Conservation (phyloP, 2,888 invertebrate species). For the Tachina lurida region DNA sequence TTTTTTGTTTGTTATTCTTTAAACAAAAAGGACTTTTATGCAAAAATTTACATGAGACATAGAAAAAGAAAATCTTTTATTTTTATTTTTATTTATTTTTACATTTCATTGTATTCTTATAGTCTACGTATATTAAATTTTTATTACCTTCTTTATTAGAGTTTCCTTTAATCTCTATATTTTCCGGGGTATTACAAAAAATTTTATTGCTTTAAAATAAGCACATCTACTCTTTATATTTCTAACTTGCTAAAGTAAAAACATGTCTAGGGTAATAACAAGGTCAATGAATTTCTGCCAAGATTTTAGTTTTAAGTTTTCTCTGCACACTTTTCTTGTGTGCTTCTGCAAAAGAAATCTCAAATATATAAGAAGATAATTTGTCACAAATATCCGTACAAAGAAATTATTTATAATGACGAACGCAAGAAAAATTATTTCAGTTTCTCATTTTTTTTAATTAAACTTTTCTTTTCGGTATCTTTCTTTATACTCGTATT, state of each 20-base stretch:
- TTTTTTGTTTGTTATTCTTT: neutral
- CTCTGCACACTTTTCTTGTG: neutral
- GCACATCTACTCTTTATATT: neutral
- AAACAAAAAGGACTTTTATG: neutral
- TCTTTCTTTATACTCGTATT: neutral
- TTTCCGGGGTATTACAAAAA: neutral
- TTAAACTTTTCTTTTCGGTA: neutral
- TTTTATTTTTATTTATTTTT: neutral
- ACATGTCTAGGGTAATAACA: neutral
- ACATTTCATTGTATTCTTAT: neutral
- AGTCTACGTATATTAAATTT: neutral
- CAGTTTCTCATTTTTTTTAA: neutral
- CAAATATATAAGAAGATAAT: neutral
- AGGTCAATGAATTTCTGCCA: neutral
- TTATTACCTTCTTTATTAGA: neutral
- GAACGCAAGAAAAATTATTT: conserved; percentile 11
- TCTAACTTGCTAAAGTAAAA: neutral
- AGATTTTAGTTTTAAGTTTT: too few species aligned
- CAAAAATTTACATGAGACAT: neutral
- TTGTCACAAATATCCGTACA: conserved; percentile 1
- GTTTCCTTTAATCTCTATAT: neutral
- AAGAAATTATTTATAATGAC: conserved; percentile 8
- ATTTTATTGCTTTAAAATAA: neutral
- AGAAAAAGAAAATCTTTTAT: neutral
- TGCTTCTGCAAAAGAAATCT: neutral